Evolutionary conservation across 2,113 vertebrate species (phyloP).

Genomic region (Leptosomus discolor): DNA sequence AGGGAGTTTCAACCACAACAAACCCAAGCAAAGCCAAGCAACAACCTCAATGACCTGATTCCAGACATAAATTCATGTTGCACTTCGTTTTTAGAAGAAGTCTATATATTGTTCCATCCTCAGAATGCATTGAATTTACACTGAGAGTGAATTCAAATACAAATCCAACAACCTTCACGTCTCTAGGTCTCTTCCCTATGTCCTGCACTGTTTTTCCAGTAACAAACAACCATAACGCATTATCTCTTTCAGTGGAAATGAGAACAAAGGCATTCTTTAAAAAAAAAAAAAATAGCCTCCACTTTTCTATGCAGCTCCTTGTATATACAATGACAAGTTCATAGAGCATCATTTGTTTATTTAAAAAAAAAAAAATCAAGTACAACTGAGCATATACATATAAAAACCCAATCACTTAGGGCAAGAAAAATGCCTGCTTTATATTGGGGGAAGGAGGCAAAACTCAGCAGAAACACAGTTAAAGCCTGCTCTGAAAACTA

Average conservation of each 20-base stretch:
- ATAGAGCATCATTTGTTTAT: background rate
- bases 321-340: background rate
- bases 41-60: background rate
- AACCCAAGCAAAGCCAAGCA: background rate
- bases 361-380: background rate
- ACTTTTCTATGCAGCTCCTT: background rate
- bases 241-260: background rate
- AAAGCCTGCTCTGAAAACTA: background rate
- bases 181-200: background rate
- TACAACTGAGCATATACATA: background rate
- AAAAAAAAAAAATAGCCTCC: background rate
- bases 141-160: background rate
- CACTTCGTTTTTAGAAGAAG: background rate
- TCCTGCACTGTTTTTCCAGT: background rate
- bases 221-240: background rate
- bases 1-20: background rate
- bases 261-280: background rate
- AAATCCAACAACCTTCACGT: background rate
- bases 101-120: accelerated
- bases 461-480: background rate
- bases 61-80: background rate
- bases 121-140: background rate
- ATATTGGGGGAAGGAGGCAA: background rate
- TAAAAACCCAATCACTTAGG: background rate
- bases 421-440: conserved; percentile 10